Evolutionary conservation across 1,140 invertebrate genomes (phyloP).

Genomic region (Macrotrachela quadricornifera): DNA sequence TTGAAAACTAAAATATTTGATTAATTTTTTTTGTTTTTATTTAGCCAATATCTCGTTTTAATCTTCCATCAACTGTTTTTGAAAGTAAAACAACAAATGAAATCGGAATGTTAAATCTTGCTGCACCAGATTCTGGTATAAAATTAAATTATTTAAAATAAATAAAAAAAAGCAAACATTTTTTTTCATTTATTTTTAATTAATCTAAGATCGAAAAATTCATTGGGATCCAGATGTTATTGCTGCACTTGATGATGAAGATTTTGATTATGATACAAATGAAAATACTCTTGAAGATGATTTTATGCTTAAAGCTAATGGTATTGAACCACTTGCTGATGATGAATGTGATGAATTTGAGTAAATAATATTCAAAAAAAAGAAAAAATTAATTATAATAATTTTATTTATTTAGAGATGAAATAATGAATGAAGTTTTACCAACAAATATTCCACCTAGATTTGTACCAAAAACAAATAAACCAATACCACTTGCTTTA

Average conservation of each 20-base stretch:
- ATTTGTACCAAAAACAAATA: slow-evolving; percentile 4
- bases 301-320: slow-evolving; percentile 52
- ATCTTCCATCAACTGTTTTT: slow-evolving; percentile 70
- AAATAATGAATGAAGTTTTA: too few relatives aligned
- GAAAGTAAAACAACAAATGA: slow-evolving; percentile 64
- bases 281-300: slow-evolving; percentile 69
- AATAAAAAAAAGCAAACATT: too few relatives aligned
- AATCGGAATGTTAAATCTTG: slow-evolving; percentile 66
- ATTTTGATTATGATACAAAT: slow-evolving; percentile 52
- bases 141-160: too few relatives aligned
- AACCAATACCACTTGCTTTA: not conserved
- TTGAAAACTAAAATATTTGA: not conserved
- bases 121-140: slow-evolving; percentile 47
- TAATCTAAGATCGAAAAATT: slow-evolving; percentile 41
- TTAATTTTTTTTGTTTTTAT: too few relatives aligned
- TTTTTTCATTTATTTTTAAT: too few relatives aligned
- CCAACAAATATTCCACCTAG: too few relatives aligned
- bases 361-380: not conserved
- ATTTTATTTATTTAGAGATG: too few relatives aligned
- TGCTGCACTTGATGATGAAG: slow-evolving; percentile 75
- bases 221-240: slow-evolving; percentile 78
- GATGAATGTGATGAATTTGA: slow-evolving; percentile 22
- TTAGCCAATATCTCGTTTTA: slow-evolving; percentile 23
- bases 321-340: slow-evolving; percentile 10
- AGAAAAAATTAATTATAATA: too few relatives aligned